phyloP scores from a whole-genome alignment of 2,113 vertebrate species.

The Fregetta grallaria region DNA sequence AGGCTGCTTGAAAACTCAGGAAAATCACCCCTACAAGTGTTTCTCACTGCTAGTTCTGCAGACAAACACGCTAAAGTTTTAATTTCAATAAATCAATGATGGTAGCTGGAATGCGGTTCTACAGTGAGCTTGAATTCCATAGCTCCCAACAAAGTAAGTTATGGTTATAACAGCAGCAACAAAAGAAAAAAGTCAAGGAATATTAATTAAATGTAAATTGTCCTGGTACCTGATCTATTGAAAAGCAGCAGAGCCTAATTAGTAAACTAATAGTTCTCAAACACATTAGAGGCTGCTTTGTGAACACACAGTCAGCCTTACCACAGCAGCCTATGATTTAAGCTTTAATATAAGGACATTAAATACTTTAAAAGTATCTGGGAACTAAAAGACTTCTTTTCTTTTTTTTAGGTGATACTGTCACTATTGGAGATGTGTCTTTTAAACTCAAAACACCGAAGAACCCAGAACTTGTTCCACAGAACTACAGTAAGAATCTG shows the following conservation, averaged over 20 bases:
- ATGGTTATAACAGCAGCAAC: neutral
- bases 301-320: neutral
- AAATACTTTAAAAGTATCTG: neutral
- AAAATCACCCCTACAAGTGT: neutral
- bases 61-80: neutral
- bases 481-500: conserved; percentile 88
- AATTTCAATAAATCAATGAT: neutral
- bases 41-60: neutral
- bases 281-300: neutral
- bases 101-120: neutral
- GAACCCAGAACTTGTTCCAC: conserved; percentile 92
- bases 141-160: neutral
- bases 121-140: neutral
- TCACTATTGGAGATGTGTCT: conserved; percentile 91
- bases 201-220: neutral
- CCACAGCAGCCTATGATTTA: neutral
- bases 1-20: neutral
- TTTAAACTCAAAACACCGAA: conserved; percentile 87
- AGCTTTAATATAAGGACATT: neutral
- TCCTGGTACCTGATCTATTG: neutral
- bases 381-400: neutral
- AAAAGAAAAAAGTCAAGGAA: neutral
- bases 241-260: neutral
- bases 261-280: neutral
- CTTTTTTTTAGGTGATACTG: conserved; percentile 83